A percentile compares a stretch with the other conserved stretches of the same genome.
phyloP scores from a whole-genome alignment of 2,797 vertebrate species.

The Pempheris klunzingeri region DNA sequence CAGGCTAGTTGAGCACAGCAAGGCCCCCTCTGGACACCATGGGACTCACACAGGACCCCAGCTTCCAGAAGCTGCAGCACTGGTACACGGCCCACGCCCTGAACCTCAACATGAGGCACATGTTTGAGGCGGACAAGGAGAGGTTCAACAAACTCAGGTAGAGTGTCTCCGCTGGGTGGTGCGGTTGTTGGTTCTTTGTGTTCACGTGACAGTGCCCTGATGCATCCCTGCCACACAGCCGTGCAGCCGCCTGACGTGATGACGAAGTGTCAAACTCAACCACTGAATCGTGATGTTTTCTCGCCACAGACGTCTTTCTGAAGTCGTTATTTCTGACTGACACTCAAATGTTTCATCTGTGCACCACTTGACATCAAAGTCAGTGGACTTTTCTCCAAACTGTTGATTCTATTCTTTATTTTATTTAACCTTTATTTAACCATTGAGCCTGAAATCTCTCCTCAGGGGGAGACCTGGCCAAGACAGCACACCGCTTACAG shows the following conservation, averaged over 20 bases:
- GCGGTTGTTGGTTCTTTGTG: neutral
- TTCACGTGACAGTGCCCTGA: neutral
- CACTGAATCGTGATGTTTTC: neutral
- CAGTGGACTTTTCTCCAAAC: no score
- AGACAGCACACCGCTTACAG: no score
- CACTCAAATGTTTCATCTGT: no score
- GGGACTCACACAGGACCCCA: constrained; percentile 88
- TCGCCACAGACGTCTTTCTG: constrained; percentile 5
- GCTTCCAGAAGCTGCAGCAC: constrained; percentile 90
- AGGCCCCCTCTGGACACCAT: constrained; percentile 77
- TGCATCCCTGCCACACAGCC: neutral
- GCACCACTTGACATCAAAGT: no score
- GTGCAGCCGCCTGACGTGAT: neutral
- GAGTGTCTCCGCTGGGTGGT: neutral
- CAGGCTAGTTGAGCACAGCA: constrained; percentile 64
- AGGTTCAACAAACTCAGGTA: constrained; percentile 94
- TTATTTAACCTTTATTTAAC: no score
- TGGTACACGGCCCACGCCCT: constrained; percentile 88
- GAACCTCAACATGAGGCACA: constrained; percentile 89
- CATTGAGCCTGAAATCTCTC: no score
- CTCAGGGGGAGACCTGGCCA: no score
- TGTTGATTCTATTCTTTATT: no score
- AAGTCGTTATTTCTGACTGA: no score
- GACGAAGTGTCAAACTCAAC: neutral
- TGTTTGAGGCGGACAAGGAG: constrained; percentile 91